Conservation (phyloP, 2,797 vertebrate genomes). For the Enteromius treurensis region DNA sequence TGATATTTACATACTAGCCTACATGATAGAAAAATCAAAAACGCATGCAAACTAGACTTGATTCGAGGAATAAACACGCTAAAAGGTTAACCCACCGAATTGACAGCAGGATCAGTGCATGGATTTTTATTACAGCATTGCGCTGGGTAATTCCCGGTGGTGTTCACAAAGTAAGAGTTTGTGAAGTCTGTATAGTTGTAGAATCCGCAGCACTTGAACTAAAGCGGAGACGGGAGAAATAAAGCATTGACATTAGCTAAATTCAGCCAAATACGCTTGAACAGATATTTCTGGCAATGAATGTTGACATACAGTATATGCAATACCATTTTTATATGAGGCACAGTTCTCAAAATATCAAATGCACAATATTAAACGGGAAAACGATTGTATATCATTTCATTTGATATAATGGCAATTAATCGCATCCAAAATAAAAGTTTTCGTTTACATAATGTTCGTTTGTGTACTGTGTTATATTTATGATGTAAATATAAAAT, state of each 20-base stretch:
- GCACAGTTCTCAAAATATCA: neutral
- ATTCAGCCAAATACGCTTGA: neutral
- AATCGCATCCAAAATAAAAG: too few relatives aligned
- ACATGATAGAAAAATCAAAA: neutral
- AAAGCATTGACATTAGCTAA: neutral
- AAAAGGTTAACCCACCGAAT: slow-evolving; percentile 28
- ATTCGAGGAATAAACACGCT: neutral
- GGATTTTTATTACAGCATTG: slow-evolving; percentile 64
- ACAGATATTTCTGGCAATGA: neutral
- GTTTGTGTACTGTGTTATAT: too few relatives aligned
- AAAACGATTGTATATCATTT: neutral
- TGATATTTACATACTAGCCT: neutral
- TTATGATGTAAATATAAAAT: too few relatives aligned
- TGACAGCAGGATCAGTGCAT: neutral
- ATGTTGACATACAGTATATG: neutral
- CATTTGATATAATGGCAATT: too few relatives aligned
- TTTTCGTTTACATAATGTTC: too few relatives aligned
- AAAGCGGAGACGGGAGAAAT: slow-evolving; percentile 47
- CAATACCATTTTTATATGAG: neutral
- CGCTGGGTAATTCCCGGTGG: slow-evolving; percentile 57
- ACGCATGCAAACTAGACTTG: neutral
- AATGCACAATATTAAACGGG: neutral
- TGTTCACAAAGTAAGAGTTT: slow-evolving; percentile 62
- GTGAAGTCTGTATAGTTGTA: slow-evolving; percentile 76
- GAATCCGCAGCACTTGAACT: slow-evolving; percentile 82